Evolutionary conservation across 2,113 vertebrate species (phyloP), one percentile per base, ranked within the genome.

Genomic region (Dicrurus megarhynchus): DNA sequence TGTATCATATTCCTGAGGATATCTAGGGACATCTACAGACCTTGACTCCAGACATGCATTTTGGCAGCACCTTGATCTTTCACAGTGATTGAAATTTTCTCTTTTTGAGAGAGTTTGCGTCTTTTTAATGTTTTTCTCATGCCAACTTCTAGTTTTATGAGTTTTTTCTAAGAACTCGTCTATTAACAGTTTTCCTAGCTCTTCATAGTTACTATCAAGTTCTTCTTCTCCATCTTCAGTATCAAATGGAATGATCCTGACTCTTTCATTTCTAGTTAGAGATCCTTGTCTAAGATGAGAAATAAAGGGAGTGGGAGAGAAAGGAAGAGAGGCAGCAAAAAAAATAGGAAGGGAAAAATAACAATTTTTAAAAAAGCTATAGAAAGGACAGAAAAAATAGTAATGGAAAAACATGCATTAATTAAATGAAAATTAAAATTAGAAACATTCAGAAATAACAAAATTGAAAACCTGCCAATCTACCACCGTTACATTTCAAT

Each of bases 181-280:
- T 86, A 99, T 97, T 64, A 97, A 94, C 80, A 97, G 95, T 76
- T 98, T 98, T 84, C 97, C 97, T 95, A 95, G 95, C 32, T 97
- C 93, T 95, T 98, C 98, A 96, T 98, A 99, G 97, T 98, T 98
- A 86, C 90, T 97, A 90, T 99, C 98, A 97, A 98, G 98, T 24
- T 99, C 98, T 84, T 99, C 98, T 91, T 97, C 98, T 85, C 98
- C 98, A 98, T 98, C 98, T 94, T 98, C 98, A 84, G 97, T 98
- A 93, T 99, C 98, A 97, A 98, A 97, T 55, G 99, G 98, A 97
- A 99, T 98, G 95, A 99, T 99, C 93, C 98, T 98, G 97, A 99
- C 98, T 97, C 97, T 99, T 88, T 98, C 98, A 97, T 97, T 98
- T 98, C 89, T 98, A 98, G 75, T 98, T 98, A 98, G 98, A 92